Conservation (phyloP, 2,797 vertebrate genomes). For the Vespertilio murinus region DNA sequence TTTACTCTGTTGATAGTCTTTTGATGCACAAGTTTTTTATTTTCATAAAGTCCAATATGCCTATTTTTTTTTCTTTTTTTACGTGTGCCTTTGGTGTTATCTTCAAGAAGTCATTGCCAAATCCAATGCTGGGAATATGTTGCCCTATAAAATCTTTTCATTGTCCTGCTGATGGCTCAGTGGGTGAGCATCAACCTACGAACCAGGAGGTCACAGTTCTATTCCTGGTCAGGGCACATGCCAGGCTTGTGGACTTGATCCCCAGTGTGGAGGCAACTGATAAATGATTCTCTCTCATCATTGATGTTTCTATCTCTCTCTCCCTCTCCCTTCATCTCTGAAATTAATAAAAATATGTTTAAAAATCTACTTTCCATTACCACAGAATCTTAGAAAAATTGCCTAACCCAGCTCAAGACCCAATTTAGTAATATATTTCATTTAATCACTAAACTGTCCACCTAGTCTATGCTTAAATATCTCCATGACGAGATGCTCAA, state of each 20-base stretch:
- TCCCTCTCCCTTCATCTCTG: too few relatives aligned
- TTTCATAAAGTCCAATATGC: background rate
- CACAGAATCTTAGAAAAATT: background rate
- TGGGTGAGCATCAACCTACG: too few relatives aligned
- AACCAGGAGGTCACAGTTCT: too few relatives aligned
- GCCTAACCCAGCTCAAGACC: background rate
- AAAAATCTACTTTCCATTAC: background rate
- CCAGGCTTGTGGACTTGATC: too few relatives aligned
- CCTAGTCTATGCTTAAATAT: background rate
- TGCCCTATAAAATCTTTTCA: background rate
- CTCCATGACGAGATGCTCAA: background rate
- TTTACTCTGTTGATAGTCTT: background rate
- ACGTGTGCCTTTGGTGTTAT: background rate
- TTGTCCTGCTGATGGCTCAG: too few relatives aligned
- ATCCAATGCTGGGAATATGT: background rate
- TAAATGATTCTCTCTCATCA: too few relatives aligned
- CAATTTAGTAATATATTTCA: background rate
- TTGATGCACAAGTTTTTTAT: background rate
- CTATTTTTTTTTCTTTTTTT: background rate
- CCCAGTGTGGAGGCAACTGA: too few relatives aligned
- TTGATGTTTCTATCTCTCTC: too few relatives aligned
- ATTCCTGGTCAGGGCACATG: too few relatives aligned
- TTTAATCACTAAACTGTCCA: background rate
- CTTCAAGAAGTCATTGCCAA: background rate
- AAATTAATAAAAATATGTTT: too few relatives aligned